Percentiles rank a stretch among this genome's conserved stretches.
These are phyloP conservation scores for Streblospio benedicti DNA, from an alignment of 1,140 invertebrate genomes.

Conservation along the genomic window DNA sequence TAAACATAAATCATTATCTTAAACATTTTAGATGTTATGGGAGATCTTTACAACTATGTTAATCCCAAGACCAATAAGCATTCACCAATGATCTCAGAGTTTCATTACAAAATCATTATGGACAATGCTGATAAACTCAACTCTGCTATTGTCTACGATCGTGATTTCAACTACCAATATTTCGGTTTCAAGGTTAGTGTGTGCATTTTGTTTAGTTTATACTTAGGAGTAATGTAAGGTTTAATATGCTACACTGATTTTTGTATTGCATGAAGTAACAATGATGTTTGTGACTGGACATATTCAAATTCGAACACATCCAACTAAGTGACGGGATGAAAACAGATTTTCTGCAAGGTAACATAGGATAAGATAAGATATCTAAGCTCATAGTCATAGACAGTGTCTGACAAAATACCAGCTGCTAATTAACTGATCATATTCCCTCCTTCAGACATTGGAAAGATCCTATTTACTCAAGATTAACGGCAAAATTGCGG, in stretches of 20 bases:
- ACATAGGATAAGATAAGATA: too few relatives aligned
- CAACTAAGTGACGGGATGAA: too few relatives aligned
- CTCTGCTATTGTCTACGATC: slow-evolving; percentile 93
- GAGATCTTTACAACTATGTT: slow-evolving; percentile 69
- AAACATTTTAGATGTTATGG: slow-evolving; percentile 90
- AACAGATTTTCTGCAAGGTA: too few relatives aligned
- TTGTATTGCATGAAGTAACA: not conserved
- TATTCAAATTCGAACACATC: too few relatives aligned
- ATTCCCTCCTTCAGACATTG: slow-evolving; percentile 76
- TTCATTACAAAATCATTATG: slow-evolving; percentile 74
- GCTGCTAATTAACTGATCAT: too few relatives aligned
- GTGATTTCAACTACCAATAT: slow-evolving; percentile 95
- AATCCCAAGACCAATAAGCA: slow-evolving; percentile 62
- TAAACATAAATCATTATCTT: too few relatives aligned
- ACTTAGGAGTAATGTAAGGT: too few relatives aligned
- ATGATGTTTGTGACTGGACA: too few relatives aligned
- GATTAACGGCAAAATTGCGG: slow-evolving; percentile 66
- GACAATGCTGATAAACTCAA: slow-evolving; percentile 77
- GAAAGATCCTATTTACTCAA: slow-evolving; percentile 91
- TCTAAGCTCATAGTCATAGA: too few relatives aligned
- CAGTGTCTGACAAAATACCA: too few relatives aligned
- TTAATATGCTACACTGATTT: not conserved
- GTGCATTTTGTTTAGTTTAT: too few relatives aligned
- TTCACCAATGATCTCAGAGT: slow-evolving; percentile 76
- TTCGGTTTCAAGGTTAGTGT: slow-evolving; percentile 90